Conservation (phyloP, 2,113 vertebrate species). For the Lonchura striata region DNA sequence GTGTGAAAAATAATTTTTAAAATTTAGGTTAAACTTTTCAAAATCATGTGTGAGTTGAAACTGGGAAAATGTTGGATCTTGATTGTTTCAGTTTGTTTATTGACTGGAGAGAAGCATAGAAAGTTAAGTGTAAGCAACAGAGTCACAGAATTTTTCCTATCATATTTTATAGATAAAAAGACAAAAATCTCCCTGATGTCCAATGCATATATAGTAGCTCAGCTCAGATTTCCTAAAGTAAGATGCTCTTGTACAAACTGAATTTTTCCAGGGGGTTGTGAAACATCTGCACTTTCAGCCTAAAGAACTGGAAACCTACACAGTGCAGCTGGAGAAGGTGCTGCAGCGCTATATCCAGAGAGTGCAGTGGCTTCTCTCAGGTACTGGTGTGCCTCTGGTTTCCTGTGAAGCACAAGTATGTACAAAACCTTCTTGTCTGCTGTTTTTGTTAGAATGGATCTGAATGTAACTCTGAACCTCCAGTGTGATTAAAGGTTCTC, state of each 20-base stretch:
- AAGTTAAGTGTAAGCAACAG: background rate
- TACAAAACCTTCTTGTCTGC: background rate
- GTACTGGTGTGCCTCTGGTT: conserved; percentile 40
- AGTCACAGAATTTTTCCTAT: background rate
- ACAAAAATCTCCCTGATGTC: background rate
- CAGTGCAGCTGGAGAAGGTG: conserved; percentile 56
- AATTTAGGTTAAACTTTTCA: background rate
- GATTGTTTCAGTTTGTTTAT: background rate
- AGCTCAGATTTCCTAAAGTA: background rate
- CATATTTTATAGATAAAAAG: background rate
- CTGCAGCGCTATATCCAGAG: conserved; percentile 67
- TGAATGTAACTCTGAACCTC: background rate
- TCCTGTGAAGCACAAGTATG: background rate
- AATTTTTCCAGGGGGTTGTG: conserved; percentile 72
- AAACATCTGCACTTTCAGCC: conserved; percentile 76
- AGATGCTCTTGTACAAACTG: background rate
- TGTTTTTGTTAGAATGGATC: background rate
- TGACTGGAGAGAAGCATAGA: background rate
- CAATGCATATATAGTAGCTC: background rate
- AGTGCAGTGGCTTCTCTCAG: conserved; percentile 83
- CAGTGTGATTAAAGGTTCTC: background rate
- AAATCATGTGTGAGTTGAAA: background rate
- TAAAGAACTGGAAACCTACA: conserved; percentile 73
- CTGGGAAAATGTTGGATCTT: background rate
- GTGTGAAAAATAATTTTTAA: background rate